Conservation (phyloP, 2,888 invertebrate genomes). For the Melanotus villosus region DNA sequence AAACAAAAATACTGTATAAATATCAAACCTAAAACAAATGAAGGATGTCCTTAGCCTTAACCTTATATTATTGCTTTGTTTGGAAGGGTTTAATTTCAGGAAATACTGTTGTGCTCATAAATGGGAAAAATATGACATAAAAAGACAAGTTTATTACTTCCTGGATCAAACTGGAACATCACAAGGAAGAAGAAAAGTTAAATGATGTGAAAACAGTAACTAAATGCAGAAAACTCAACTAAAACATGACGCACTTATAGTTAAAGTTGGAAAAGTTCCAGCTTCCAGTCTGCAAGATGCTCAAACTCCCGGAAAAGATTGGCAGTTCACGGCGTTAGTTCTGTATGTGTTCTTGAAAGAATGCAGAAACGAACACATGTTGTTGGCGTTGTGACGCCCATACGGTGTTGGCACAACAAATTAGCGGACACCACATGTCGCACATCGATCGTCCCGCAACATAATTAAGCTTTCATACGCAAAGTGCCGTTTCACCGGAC, state of each 20-base stretch:
- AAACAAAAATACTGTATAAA: no score
- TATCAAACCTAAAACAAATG: no score
- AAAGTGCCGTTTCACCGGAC: background rate
- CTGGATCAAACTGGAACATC: no score
- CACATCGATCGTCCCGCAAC: constrained; percentile 11
- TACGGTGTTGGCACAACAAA: constrained; percentile 39
- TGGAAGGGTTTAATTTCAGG: no score
- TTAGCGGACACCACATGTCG: constrained; percentile 38
- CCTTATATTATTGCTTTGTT: no score
- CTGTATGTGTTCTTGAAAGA: constrained; percentile 24
- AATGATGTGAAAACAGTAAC: background rate
- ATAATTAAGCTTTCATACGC: constrained; percentile 1
- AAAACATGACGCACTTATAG: no score
- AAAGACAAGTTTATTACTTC: no score
- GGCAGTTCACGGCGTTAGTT: no score
- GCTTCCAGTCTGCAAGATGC: constrained; percentile 26
- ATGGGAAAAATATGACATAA: no score
- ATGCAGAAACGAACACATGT: constrained; percentile 41
- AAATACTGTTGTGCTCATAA: no score
- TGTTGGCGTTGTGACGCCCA: constrained; percentile 32
- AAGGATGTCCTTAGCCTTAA: no score
- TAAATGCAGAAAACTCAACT: background rate
- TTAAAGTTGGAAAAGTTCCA: constrained; percentile 40
- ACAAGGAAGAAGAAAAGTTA: background rate
- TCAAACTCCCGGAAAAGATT: constrained; percentile 37